phyloP scores from a whole-genome alignment of 1,140 invertebrate genomes.

The Antheraea mylitta region DNA sequence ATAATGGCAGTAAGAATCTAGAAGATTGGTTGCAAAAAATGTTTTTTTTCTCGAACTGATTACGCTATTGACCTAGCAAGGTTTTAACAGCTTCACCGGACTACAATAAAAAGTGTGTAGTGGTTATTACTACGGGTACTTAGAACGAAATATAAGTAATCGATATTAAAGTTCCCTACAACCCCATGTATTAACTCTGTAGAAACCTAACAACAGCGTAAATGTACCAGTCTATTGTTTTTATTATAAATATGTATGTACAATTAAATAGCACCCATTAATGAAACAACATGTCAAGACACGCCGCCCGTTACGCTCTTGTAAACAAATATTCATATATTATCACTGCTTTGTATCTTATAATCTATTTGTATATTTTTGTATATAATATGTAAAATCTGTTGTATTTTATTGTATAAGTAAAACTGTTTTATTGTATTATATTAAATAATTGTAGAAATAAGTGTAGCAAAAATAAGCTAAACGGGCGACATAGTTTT shows the following conservation, averaged over 20 bases:
- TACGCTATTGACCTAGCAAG: too few species aligned
- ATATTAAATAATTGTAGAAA: slow-evolving; percentile 23
- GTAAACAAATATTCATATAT: slow-evolving; percentile 68
- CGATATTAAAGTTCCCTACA: slow-evolving; percentile 20
- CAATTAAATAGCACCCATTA: slow-evolving; percentile 74
- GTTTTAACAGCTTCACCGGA: too few species aligned
- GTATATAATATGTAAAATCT: slow-evolving; percentile 52
- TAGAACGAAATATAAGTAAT: neutral
- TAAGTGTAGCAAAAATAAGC: slow-evolving; percentile 73
- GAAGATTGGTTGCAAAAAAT: too few species aligned
- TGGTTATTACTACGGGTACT: too few species aligned
- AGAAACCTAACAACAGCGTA: slow-evolving; percentile 77
- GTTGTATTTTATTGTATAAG: slow-evolving; percentile 43
- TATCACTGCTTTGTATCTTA: slow-evolving; percentile 54
- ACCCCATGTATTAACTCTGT: slow-evolving; percentile 61
- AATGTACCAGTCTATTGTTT: slow-evolving; percentile 76
- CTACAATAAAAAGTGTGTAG: too few species aligned
- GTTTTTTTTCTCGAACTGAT: too few species aligned
- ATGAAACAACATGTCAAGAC: slow-evolving; percentile 52
- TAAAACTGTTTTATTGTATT: slow-evolving; percentile 29
- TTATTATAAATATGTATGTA: slow-evolving; percentile 78
- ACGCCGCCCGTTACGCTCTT: slow-evolving; percentile 57
- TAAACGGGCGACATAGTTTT: slow-evolving; percentile 54
- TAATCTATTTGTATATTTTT: slow-evolving; percentile 70
- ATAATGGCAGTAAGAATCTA: too few species aligned